phyloP scores from a whole-genome alignment of 1,140 invertebrate species.

The Procambarus clarkii region DNA sequence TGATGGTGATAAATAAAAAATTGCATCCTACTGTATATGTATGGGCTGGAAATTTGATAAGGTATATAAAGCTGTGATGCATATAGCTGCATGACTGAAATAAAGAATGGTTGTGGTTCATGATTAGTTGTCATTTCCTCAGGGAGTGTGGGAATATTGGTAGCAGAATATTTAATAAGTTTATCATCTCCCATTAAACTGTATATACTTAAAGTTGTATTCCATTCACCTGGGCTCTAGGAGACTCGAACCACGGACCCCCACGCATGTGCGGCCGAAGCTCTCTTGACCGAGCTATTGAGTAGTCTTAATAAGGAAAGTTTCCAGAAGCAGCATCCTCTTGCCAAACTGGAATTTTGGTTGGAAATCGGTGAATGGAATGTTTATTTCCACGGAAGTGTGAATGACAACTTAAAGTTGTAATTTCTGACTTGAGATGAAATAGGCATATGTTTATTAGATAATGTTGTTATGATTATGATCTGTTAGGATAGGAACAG shows the following conservation, averaged over 20 bases:
- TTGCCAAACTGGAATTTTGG: too few relatives aligned
- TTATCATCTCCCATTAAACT: not conserved
- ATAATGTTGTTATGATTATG: not conserved
- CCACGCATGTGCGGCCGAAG: too few relatives aligned
- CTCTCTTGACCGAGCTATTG: too few relatives aligned
- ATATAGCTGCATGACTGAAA: not conserved
- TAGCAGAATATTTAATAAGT: not conserved
- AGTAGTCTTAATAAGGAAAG: too few relatives aligned
- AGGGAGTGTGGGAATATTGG: constrained; percentile 46
- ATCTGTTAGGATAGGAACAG: not conserved
- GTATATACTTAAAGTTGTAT: not conserved
- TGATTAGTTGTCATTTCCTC: constrained; percentile 53
- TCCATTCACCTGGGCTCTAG: not conserved
- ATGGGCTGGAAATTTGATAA: not conserved
- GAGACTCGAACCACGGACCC: too few relatives aligned
- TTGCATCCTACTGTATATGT: not conserved
- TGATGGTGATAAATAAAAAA: not conserved
- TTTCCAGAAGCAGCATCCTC: too few relatives aligned
- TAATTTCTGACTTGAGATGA: too few relatives aligned
- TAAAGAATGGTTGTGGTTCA: constrained; percentile 30
- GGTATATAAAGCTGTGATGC: not conserved
- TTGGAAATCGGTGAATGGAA: too few relatives aligned
- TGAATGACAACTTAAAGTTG: too few relatives aligned
- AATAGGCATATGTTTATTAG: not conserved
- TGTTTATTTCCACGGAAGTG: too few relatives aligned